phyloP scores from a whole-genome alignment of 2,797 vertebrate species.

The Basileuterus tristriatus region DNA sequence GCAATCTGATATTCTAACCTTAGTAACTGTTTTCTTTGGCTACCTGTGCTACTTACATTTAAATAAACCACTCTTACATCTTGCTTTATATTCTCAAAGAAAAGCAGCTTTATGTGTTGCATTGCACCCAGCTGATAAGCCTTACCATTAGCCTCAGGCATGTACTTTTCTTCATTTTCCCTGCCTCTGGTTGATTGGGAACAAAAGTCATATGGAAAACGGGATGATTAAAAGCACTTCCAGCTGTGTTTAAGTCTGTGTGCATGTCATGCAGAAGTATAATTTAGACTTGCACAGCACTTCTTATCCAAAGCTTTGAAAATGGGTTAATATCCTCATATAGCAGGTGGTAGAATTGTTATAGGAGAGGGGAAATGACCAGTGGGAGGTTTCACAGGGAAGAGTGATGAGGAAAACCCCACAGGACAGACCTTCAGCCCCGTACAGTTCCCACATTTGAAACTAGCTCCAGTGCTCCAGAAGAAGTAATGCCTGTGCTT shows the following conservation, averaged over 20 bases:
- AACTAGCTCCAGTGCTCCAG: neutral
- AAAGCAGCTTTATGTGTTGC: conserved; percentile 7
- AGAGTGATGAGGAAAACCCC: neutral
- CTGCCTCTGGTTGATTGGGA: neutral
- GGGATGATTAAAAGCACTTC: conserved; percentile 32
- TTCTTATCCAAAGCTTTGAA: conserved; percentile 3
- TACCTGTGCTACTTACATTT: neutral
- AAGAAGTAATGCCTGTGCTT: neutral
- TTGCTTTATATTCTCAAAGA: conserved; percentile 31
- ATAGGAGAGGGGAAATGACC: neutral
- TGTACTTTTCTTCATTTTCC: conserved; percentile 10
- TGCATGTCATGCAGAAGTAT: neutral
- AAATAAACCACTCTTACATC: neutral
- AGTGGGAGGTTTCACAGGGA: neutral
- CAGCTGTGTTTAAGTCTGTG: conserved; percentile 42
- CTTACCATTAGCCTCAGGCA: conserved; percentile 25
- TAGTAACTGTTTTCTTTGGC: neutral
- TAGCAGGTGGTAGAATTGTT: neutral
- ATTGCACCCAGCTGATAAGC: conserved; percentile 18
- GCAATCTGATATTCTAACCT: neutral
- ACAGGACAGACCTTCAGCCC: neutral
- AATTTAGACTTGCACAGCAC: neutral
- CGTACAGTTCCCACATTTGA: neutral
- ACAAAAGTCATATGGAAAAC: neutral
- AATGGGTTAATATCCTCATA: neutral